Evolutionary conservation across 2,797 vertebrate genomes (phyloP), one percentile per base, ranked within the genome.

Genomic region (Champsocephalus gunnari): DNA sequence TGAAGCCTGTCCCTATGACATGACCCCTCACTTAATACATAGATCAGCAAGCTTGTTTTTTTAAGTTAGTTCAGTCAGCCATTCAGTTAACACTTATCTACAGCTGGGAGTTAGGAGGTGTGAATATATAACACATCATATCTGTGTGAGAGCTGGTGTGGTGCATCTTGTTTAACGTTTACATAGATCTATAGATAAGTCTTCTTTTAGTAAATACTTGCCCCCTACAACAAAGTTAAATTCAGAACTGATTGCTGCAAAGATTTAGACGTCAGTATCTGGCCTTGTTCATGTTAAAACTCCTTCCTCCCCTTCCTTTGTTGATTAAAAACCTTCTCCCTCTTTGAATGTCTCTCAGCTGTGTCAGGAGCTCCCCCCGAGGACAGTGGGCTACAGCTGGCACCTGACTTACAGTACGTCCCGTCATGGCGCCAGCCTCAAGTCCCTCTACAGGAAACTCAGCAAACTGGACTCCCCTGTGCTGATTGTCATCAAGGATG

Each of bases 371-470:
- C 88, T 96, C 67, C 95, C 95, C 3, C 90, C 94, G 28, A 87
- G 94, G 21, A 96, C 92, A 0, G 88, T 95, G 0, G 93, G 93
- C 51, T 74, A 92, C 67, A 67, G 69, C 1, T 96, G 95, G 95
- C 90, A 85, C 66, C 86, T 96, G 71, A 41, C 90, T 2, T 96
- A 94, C 92, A 96, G 95, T 71, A 95, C 92, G 0, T 93, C 90
- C 4, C 83, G 79, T 28, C 93, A 96, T 0, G 95, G 95, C 21
- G 84, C 93, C 89, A 96, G 95, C 83, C 95, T 96, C 75, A 95
- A 95, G 82, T 93, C 90, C 13, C 94, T 96, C 24, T 96, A 96
- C 91, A 92, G 95, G 50, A 96, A 93, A 76, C 90, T 96, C 24
- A 62, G 91, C 0, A 43, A 68, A 47, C 88, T 81, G 0, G 95